Base-by-base conservation (phyloP, 2,888 invertebrate genomes). In the Drosophila neonasuta region DNA sequence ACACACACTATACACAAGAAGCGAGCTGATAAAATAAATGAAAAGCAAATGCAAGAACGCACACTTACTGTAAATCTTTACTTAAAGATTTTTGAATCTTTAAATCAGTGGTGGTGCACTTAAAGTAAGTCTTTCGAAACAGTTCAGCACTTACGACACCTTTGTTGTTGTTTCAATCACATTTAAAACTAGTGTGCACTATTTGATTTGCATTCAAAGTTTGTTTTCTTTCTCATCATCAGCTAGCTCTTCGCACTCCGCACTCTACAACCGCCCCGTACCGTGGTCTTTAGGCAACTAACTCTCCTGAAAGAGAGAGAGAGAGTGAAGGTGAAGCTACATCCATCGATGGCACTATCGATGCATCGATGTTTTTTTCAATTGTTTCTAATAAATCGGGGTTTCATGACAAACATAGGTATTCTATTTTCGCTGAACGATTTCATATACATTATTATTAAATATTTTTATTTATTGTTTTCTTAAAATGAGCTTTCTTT, bases 61-160 rank as follows among this genome's bases (percentile, higher is more conserved):
- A 56, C 42, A 86, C 85, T 81, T 81, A 81, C 81, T 70, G 81
- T 81, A 73, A 84, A 84, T 70, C 15, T 68, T 71, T 58, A 79
- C 60, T 76, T 67, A 71, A 71, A 70, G 79, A 78, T 70, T 51
- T 5, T 2, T 6, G 24, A 6, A 39, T 45, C 45, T 52, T 86
- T 81, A 79, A 84, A n/a, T 80, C 84, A 24, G 24, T 24, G 24
- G 24, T 24, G 73, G 54, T 48, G 45, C 41, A 67, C 62, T 63
- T 34, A n/a, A 24, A 17, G 5, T 36, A 11, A 20, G 29, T 55
- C 24, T 59, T 46, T 32, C 36, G 1, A 42, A 6, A 6, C 6
- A 57, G 36, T 36, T 55, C 10, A 3, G 17, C 20, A 2, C 30
- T 8, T 55, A 15, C 41, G 55, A 34, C 36, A 10, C 11, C 34